These are phyloP conservation scores for Rhimphoctona megacephalus DNA, from an alignment of 2,888 invertebrate genomes.

Conservation along the genomic window DNA sequence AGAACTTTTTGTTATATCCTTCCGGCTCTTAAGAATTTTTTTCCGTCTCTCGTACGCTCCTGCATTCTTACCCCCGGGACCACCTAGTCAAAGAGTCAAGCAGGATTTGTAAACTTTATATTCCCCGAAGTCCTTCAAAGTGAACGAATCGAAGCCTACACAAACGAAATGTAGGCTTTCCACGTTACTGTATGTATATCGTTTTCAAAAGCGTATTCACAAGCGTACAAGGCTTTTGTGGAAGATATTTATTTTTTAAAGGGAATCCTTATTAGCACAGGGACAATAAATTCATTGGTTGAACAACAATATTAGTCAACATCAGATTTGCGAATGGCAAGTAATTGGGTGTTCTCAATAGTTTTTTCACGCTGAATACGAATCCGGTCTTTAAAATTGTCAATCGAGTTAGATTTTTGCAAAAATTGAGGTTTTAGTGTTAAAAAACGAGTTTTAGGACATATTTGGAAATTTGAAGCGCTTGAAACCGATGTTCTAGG, in stretches of 20 bases:
- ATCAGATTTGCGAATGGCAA: too few species aligned
- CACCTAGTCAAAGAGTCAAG: conserved; percentile 8
- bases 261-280: background rate
- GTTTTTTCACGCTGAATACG: too few species aligned
- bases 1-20: conserved; percentile 43
- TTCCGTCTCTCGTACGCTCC: background rate
- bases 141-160: background rate
- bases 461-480: too few species aligned
- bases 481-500: too few species aligned
- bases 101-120: background rate
- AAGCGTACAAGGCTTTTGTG: background rate
- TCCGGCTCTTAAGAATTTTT: conserved; percentile 14
- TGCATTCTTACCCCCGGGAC: conserved; percentile 7
- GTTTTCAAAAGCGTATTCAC: background rate
- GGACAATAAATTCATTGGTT: background rate
- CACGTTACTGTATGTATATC: background rate
- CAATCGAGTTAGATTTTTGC: too few species aligned
- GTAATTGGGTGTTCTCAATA: background rate
- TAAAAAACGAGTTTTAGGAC: too few species aligned
- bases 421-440: too few species aligned
- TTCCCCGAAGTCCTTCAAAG: background rate
- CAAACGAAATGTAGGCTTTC: background rate
- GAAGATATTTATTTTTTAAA: background rate
- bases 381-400: too few species aligned
- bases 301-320: background rate